These are phyloP conservation scores for Lagria hirta DNA, from an alignment of 2,888 invertebrate genomes.

Conservation along the genomic window DNA sequence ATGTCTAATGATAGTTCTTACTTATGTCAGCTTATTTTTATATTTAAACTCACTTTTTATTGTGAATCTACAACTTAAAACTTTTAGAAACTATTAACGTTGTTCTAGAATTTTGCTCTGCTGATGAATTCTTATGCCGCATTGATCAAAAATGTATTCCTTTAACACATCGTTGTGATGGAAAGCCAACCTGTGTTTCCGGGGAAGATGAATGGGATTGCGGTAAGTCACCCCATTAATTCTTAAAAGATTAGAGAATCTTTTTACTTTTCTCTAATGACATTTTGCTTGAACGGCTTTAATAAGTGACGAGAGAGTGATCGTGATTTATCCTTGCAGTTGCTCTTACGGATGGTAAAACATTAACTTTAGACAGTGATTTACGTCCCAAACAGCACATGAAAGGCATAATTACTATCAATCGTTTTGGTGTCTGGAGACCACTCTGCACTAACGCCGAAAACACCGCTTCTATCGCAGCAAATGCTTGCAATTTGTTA, in stretches of 20 bases:
- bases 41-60: too few relatives aligned
- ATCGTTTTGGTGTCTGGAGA: constrained; percentile 65
- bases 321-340: constrained; percentile 56
- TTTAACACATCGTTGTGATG: constrained; percentile 64
- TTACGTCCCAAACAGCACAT: constrained; percentile 61
- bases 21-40: too few relatives aligned
- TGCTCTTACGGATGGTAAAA: constrained; percentile 66
- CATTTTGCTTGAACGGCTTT: constrained; percentile 8
- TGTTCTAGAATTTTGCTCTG: constrained; percentile 59
- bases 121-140: constrained; percentile 64
- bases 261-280: constrained; percentile 19
- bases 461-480: constrained; percentile 57
- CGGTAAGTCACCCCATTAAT: constrained; percentile 58
- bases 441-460: constrained; percentile 61
- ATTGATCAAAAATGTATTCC: constrained; percentile 67
- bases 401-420: constrained; percentile 66
- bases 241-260: constrained; percentile 16
- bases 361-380: constrained; percentile 62
- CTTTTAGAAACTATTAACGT: too few relatives aligned
- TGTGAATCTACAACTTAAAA: too few relatives aligned
- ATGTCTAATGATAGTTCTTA: too few relatives aligned
- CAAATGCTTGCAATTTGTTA: constrained; percentile 65
- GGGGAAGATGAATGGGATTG: constrained; percentile 81
- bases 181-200: constrained; percentile 63
- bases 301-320: too few relatives aligned